Base-by-base conservation (phyloP, 2,797 vertebrate species). In the Eulemur rubriventer region DNA sequence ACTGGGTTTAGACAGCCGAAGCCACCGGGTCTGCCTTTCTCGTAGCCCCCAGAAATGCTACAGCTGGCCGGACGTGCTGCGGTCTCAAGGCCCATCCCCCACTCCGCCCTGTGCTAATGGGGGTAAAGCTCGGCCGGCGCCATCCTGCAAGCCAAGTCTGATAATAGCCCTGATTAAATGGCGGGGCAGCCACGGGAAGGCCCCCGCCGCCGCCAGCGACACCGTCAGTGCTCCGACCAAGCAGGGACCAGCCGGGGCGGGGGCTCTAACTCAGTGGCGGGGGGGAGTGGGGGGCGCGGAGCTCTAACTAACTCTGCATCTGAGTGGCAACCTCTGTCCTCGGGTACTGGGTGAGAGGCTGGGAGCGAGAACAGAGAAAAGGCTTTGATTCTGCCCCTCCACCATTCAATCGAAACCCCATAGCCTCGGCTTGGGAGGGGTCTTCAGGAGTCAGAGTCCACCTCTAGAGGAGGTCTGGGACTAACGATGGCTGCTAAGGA, bases 121-220 rank as follows among this genome's bases (percentile, higher is more conserved):
- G 95, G 91, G 95, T 94, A 97, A 97, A 98, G 97, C 98, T 97
- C 72, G 46, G 94, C 92, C 98, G 98, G 98, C 98, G 98, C 98
- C 98, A 95, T 96, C 96, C 97, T 93, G 88, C 97, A 41, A 97
- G 93, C 94, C 93, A 3, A 63, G 93, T 35, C 97, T 97, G 98
- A 98, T 98, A 98, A 98, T 97, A 92, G 85, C 46, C 87, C 92
- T 97, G 95, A 97, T 96, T 97, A 97, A 82, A 95, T n/a, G 95
- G 96, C 82, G 22, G 82, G 70, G 86, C 96, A 67, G 95, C 88
- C 94, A 33, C n/a, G 38, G 89, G 61, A 78, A 78, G 87, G 89
- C 75, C 73, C 70, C 88, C n/a, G 91, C 90, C 90, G 97, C 96
- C 97, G 96, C 97, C 97, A 97, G 96, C 63, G 57, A 72, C 89